A percentile compares a stretch with the other conserved stretches of the same genome.
Evolutionary conservation across 64 coral and sea anemone genomes (phyloP).

Genomic region (Hydrozoanthus tunicans): DNA sequence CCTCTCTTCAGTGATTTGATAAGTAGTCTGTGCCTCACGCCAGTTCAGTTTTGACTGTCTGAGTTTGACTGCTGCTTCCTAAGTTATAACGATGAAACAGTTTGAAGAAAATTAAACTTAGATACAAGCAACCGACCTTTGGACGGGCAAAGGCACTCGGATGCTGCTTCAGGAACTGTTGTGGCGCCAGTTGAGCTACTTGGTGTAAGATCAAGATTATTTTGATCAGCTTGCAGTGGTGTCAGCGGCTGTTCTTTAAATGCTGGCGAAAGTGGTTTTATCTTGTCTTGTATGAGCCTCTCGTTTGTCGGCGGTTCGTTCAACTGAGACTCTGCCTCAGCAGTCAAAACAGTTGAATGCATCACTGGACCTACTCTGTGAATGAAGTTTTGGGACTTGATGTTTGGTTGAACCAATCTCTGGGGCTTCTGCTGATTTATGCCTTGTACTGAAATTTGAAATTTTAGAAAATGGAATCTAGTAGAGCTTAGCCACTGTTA

Average conservation of each 20-base stretch:
- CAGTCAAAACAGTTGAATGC: constrained; percentile 20
- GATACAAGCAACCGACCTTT: not conserved
- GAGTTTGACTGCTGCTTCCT: not conserved
- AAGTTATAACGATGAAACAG: not conserved
- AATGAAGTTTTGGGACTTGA: not conserved
- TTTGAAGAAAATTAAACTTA: not conserved
- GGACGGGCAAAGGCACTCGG: constrained; percentile 41
- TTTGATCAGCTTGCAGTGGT: not conserved
- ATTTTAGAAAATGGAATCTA: not conserved
- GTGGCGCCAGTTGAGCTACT: not conserved
- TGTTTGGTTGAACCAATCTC: not conserved
- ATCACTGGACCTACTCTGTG: not conserved
- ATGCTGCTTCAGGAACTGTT: not conserved
- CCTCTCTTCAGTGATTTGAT: too few species aligned
- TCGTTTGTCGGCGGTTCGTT: not conserved
- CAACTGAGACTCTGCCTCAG: constrained; percentile 19
- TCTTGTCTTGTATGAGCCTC: not conserved
- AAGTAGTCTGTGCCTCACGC: too few species aligned
- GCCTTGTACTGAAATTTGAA: not conserved
- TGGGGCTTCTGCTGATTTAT: not conserved
- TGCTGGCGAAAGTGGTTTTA: not conserved
- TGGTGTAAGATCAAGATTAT: not conserved
- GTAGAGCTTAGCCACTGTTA: too few species aligned
- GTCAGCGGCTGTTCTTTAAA: not conserved
- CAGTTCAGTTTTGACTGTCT: not conserved